Evolutionary conservation across 2,113 vertebrate species (phyloP).

Genomic region (Marmota monax): DNA sequence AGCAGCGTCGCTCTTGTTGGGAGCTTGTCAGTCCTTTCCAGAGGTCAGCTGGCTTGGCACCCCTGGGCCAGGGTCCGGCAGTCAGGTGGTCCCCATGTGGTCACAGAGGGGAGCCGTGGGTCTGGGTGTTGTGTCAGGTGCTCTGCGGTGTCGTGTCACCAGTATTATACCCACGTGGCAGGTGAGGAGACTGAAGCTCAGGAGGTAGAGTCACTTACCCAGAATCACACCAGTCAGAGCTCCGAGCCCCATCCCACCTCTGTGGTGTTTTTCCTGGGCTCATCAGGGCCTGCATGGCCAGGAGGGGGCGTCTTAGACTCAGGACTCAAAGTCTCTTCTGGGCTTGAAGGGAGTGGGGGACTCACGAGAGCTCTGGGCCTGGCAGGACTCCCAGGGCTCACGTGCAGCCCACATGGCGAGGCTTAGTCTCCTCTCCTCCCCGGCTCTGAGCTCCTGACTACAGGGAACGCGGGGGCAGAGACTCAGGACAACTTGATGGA

Average conservation of each 20-base stretch:
- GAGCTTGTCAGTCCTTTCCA: neutral
- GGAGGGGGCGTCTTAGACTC: constrained; percentile 21
- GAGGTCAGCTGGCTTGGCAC: neutral
- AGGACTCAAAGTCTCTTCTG: neutral
- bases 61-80: neutral
- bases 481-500: neutral
- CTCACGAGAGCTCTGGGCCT: too few species aligned
- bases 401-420: fast-evolving
- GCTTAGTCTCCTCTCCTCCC: neutral
- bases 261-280: neutral
- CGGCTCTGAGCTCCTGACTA: neutral
- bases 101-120: neutral
- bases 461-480: neutral
- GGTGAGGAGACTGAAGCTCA: neutral
- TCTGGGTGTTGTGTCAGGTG: neutral
- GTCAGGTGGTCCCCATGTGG: neutral
- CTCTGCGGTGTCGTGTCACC: neutral
- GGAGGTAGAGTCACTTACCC: neutral
- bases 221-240: neutral
- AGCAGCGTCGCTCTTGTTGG: neutral
- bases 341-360: too few species aligned
- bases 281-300: neutral
- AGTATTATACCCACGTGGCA: neutral
- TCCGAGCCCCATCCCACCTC: too few species aligned
- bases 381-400: neutral